Base-by-base conservation (phyloP, 2,888 invertebrate species). In the Lagria hirta region DNA sequence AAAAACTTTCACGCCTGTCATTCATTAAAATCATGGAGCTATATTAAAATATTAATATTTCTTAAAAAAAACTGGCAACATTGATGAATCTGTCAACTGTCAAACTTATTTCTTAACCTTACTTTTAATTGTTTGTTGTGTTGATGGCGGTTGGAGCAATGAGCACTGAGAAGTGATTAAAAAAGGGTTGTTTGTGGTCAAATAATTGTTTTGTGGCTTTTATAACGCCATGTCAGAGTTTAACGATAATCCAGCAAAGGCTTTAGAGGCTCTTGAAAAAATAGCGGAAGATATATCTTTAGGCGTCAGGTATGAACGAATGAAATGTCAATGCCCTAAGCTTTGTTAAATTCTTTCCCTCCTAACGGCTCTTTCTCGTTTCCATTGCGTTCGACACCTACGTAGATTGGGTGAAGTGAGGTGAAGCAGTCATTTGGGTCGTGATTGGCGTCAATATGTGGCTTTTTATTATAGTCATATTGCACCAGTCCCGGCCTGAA, bases 401-500 rank as follows among this genome's bases (percentile, higher is more conserved):
- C 52, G 38, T 48, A 21, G 30, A 20, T 27, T 33, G 4, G 32
- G 18, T 24, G 36, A 21, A 24, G 11, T 5, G 6, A 11, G 26
- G 38, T 42, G 34, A 32, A 46, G 32, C 46, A 40, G 17, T 23
- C 51, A 56, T 58, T 61, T 62, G 68, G 72, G 73, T 65, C 63
- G 62, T 70, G 72, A 69, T 61, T 54, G 61, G 65, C 70, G 71
- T 69, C 66, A 70, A 62, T 72, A 67, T 73, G 73, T n/a, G n/a
- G n/a, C n/a, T n/a, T 73, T 60, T 53, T 58, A 56, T 65, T 52
- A 35, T 48, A 54, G 62, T 72, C 73, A 72, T 65, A 73, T 73
- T 73, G 73, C 73, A 73, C 73, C 68, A 62, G 72, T 73, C 73
- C 73, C 73, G 72, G 73, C 72, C 73, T 73, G 71, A 71, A 66